These are phyloP conservation scores for Microcebus lehilahytsara DNA, from an alignment of 2,113 vertebrate species.

Conservation along the genomic window DNA sequence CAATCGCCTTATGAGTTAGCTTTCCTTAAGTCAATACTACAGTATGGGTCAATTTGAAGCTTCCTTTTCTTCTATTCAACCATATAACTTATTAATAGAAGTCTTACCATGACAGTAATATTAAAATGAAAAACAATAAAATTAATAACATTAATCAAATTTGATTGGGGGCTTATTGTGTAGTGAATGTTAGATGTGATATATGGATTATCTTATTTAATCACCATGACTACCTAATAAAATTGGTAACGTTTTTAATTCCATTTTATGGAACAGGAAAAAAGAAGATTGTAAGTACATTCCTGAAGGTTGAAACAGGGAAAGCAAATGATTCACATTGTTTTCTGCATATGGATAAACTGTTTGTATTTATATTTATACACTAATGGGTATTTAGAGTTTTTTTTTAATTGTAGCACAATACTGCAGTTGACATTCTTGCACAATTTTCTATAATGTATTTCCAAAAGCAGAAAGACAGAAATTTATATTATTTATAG, in stretches of 20 bases:
- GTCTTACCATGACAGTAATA: neutral
- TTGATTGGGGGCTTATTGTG: neutral
- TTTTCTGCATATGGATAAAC: neutral
- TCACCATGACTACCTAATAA: neutral
- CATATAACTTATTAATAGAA: neutral
- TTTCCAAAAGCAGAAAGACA: neutral
- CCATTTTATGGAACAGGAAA: neutral
- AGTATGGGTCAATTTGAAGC: neutral
- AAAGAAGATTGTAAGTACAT: neutral
- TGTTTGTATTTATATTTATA: neutral
- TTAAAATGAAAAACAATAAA: neutral
- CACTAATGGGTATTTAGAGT: neutral
- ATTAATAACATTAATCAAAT: neutral
- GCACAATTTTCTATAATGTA: neutral
- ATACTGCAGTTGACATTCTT: neutral
- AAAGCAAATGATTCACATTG: neutral
- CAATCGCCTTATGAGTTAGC: neutral
- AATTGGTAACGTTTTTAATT: neutral
- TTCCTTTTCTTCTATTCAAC: neutral
- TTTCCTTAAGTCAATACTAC: neutral
- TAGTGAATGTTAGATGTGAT: neutral
- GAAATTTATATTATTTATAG: neutral
- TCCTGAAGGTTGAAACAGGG: neutral
- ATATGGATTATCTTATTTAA: neutral
- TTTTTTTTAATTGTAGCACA: neutral